Evolutionary conservation across 2,797 vertebrate species (phyloP).

Genomic region (Mastacembelus armatus): DNA sequence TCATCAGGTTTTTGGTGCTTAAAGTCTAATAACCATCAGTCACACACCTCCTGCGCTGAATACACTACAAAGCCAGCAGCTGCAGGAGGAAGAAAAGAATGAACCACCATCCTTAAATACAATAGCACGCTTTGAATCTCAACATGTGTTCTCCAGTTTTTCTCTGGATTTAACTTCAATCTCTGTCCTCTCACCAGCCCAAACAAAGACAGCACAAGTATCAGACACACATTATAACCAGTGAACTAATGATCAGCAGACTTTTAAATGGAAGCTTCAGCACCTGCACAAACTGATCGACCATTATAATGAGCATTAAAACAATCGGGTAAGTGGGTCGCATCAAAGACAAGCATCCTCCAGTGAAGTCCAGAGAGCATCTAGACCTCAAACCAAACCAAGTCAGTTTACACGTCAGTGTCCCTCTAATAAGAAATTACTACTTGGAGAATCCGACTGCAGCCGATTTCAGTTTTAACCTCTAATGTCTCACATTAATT

Average conservation of each 20-base stretch:
- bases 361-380: no score
- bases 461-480: no score
- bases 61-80: constrained; percentile 77
- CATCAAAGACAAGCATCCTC: no score
- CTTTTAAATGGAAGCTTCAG: constrained; percentile 20
- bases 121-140: constrained; percentile 78
- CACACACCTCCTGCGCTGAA: constrained; percentile 58
- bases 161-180: constrained; percentile 52
- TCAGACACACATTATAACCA: constrained; percentile 20
- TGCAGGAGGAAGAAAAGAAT: constrained; percentile 71
- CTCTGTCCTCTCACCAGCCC: constrained; percentile 29
- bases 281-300: constrained; percentile 26
- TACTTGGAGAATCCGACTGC: no score
- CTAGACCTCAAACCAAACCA: no score
- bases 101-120: constrained; percentile 70
- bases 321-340: no score
- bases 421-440: no score
- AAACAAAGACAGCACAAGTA: constrained; percentile 32
- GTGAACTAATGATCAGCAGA: constrained; percentile 27
- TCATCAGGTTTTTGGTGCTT: constrained; percentile 83
- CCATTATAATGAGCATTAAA: constrained; percentile 13
- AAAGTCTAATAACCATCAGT: constrained; percentile 82
- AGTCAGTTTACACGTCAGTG: no score
- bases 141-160: constrained; percentile 71
- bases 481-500: no score